Evolutionary conservation across 2,888 invertebrate genomes (phyloP).

Genomic region (Lutraria lutraria): DNA sequence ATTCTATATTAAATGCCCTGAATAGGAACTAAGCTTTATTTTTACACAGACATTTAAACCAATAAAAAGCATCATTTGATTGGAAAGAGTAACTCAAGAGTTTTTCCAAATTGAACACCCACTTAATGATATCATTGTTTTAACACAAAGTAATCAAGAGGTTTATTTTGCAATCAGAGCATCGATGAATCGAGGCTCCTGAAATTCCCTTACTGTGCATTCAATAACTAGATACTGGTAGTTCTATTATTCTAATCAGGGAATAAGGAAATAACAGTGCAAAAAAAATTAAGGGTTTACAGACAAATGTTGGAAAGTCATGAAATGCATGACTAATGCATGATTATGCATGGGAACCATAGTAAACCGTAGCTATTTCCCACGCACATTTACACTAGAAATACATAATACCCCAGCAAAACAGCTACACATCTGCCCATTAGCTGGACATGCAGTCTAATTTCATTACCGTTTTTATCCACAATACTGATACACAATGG

Average conservation of each 20-base stretch:
- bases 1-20: not conserved
- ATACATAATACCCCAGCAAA: constrained; percentile 38
- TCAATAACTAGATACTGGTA: constrained; percentile 11
- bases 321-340: constrained; percentile 43
- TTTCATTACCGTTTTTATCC: constrained; percentile 50
- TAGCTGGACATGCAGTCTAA: constrained; percentile 50
- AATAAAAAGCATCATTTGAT: not conserved
- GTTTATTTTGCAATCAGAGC: not conserved
- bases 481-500: constrained; percentile 29
- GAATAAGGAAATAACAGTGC: not conserved
- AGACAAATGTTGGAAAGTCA: constrained; percentile 19
- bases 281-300: not conserved
- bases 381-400: constrained; percentile 32
- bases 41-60: not conserved
- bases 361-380: constrained; percentile 18
- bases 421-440: constrained; percentile 33
- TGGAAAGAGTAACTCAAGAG: not conserved
- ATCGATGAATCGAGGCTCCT: not conserved
- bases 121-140: not conserved
- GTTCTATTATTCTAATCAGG: not conserved
- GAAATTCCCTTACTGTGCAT: not conserved
- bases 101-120: not conserved
- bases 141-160: not conserved
- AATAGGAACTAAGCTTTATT: not conserved
- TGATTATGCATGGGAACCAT: constrained; percentile 27